phyloP scores from a whole-genome alignment of 2,888 invertebrate genomes.

The Cheilosia scutellata region DNA sequence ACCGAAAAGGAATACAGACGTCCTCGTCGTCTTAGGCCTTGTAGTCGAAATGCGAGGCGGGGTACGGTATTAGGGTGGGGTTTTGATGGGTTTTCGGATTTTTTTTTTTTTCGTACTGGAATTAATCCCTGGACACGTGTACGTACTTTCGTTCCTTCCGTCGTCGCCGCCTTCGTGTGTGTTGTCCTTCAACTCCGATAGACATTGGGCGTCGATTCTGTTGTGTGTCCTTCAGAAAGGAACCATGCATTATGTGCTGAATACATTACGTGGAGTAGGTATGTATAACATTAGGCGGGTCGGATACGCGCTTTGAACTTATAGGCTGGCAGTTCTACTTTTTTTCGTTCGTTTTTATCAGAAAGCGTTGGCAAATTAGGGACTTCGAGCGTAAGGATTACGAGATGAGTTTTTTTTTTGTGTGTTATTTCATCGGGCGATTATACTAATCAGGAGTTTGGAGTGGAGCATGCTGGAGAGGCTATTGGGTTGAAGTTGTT shows the following conservation, averaged over 20 bases:
- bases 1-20: conserved; percentile 39
- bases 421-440: no score
- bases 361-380: neutral
- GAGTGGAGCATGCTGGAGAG: no score
- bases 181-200: conserved; percentile 40
- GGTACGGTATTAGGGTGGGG: conserved; percentile 17
- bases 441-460: no score
- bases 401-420: conserved; percentile 1
- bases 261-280: neutral
- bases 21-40: conserved; percentile 22
- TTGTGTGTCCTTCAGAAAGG: conserved; percentile 48
- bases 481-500: no score
- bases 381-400: neutral
- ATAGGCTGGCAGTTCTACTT: neutral
- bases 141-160: conserved; percentile 16
- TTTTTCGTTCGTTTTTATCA: neutral
- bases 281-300: conserved; percentile 47
- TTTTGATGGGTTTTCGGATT: conserved; percentile 45
- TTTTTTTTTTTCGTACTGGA: conserved; percentile 12
- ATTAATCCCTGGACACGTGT: conserved; percentile 69
- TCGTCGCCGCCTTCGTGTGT: conserved; percentile 3
- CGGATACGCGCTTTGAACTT: conserved; percentile 13
- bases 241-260: conserved; percentile 33
- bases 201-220: conserved; percentile 52
- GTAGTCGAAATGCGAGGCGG: neutral